Evolutionary conservation across 1,140 invertebrate species (phyloP), one percentile per base, ranked within the genome.

Genomic region (Drosophila lacteicornis): DNA sequence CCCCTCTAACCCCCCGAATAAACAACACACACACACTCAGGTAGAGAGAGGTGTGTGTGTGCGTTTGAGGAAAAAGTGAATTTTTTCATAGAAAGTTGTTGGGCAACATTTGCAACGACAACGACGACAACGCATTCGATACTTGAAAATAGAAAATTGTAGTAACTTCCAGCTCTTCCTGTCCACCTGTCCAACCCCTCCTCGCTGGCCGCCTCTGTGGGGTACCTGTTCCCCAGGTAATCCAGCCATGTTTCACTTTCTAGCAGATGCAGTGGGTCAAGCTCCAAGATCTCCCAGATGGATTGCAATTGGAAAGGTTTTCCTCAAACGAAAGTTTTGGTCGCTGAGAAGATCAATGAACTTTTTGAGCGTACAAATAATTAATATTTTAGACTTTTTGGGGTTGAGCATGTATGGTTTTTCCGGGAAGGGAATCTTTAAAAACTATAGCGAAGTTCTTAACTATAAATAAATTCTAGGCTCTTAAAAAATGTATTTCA

Each of bases 81-180:
- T 88, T 88, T 88, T 88, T 88, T 88, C 85, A 88, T 88, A 88
- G 85, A 88, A 88, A 88, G 85, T 88, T 88, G 85, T 80, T 88
- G 70, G 85, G 81, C 85, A 90, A 85, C 85, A 90, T 88, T 90
- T 84, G 77, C 68, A 76, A 80, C 67, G 80, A 33, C 36, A 19
- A 56, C 53, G 53, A 58, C 70, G 45, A 43, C 77, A 17, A 80
- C 69, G 70, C 70, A 74, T 74, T 66, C 82, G 70, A 78, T 88
- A 88, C 80, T 88, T 88, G 84, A 87, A 87, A 87, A 87, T 87
- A 87, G 84, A 87, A 87, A 87, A 87, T 83, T 78, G 65, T 50
- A 71, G 69, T 67, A 59, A 50, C 19, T 71, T 59, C 67, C 78
- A 69, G 45, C 67, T 85, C 74, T 74, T 60, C 45, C 49, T 51